Percentiles rank a stretch among this genome's conserved stretches.
These are phyloP conservation scores for Thalassoma bifasciatum DNA, from an alignment of 2,113 vertebrate genomes.

Conservation along the genomic window DNA sequence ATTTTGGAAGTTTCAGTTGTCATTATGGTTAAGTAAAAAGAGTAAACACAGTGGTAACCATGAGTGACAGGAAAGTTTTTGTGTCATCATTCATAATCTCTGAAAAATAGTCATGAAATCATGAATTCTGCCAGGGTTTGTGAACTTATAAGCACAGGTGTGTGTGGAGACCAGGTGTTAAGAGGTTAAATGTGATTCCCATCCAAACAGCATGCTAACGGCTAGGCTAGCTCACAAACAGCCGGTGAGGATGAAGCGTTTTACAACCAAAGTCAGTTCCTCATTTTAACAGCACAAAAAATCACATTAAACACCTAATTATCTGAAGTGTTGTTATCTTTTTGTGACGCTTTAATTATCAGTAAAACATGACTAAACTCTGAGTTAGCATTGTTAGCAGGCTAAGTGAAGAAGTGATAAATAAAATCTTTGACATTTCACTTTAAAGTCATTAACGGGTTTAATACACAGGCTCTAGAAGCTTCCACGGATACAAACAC, in stretches of 20 bases:
- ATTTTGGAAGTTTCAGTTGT: no score
- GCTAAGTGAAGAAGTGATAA: background rate
- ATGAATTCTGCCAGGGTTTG: no score
- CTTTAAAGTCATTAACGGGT: background rate
- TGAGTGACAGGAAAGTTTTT: no score
- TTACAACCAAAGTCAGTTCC: background rate
- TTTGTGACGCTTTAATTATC: background rate
- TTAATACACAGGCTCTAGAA: background rate
- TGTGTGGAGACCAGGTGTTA: no score
- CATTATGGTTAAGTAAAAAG: no score
- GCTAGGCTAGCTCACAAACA: conserved; percentile 10
- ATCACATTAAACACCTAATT: no score
- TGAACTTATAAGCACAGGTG: no score
- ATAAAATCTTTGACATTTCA: conserved; percentile 9
- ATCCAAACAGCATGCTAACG: conserved; percentile 11
- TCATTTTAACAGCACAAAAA: background rate
- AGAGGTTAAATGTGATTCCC: no score
- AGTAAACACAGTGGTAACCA: no score
- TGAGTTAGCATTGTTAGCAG: conserved; percentile 26
- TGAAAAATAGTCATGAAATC: no score
- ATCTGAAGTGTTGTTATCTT: fast-evolving
- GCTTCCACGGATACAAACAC: background rate
- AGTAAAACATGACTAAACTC: background rate
- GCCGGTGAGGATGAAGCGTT: background rate
- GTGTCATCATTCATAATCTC: no score